Conservation (phyloP, 2,888 invertebrate species). For the Rugalucina vietnamica region DNA sequence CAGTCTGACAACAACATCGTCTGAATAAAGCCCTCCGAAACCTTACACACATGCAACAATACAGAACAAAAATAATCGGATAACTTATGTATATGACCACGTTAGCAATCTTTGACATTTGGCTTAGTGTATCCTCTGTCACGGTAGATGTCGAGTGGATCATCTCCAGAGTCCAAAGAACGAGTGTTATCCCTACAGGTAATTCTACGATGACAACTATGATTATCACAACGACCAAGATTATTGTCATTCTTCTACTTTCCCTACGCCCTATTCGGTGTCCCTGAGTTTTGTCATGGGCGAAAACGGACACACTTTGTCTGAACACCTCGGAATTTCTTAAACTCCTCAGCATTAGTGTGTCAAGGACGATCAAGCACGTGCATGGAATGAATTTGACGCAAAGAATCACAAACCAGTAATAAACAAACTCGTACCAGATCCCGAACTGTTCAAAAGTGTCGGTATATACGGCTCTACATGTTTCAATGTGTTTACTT, state of each 20-base stretch:
- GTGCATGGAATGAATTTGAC: constrained; percentile 95
- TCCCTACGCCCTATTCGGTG: constrained; percentile 68
- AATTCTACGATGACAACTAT: constrained; percentile 84
- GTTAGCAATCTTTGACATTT: constrained; percentile 88
- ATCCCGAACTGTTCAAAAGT: constrained; percentile 84
- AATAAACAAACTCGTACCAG: constrained; percentile 90
- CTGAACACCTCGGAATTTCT: constrained; percentile 90
- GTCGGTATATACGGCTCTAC: constrained; percentile 61
- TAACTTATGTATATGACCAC: constrained; percentile 95
- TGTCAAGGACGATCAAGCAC: constrained; percentile 93
- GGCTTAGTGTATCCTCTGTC: constrained; percentile 55
- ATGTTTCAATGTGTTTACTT: constrained; percentile 54
- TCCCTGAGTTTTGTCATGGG: constrained; percentile 65
- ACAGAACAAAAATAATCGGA: constrained; percentile 96
- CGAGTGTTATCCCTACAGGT: constrained; percentile 82
- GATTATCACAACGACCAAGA: constrained; percentile 82
- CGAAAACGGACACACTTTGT: constrained; percentile 90
- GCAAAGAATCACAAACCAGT: constrained; percentile 93
- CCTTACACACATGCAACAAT: constrained; percentile 96
- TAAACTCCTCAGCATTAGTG: constrained; percentile 92
- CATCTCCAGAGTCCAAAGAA: constrained; percentile 90
- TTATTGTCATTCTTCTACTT: constrained; percentile 77
- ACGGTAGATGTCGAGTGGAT: constrained; percentile 56
- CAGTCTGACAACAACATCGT: background rate
- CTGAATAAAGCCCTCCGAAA: constrained; percentile 87